Base-by-base conservation (phyloP, 2,113 vertebrate species). In the Polypterus senegalus region DNA sequence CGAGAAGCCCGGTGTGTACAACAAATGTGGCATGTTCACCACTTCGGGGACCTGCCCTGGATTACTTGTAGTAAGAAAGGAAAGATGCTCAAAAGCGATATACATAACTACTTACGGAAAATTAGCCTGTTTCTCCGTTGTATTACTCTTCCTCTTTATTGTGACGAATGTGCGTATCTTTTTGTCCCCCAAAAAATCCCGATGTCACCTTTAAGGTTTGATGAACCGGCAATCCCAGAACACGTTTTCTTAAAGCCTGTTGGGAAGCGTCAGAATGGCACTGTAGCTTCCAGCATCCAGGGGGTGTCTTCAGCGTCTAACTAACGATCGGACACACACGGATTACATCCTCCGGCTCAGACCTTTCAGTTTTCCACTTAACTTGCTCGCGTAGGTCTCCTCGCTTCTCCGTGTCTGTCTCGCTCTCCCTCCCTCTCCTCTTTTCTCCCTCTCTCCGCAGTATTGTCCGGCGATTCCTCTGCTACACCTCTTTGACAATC, bases 331-430 rank as follows among this genome's bases (percentile, higher is more conserved):
- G 60, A 63, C 27, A 27, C 57, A 47, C 46, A 47, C 11, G 62
- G 44, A 49, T 47, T 51, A 55, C 62, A 68, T 68, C 59, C 62
- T 61, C 7, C 65, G 56, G 44, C 59, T 57, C 66, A 46, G 5
- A 46, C 59, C 46, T 54, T 7, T 8, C 7, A 46, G 8, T 27
- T 62, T 49, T 9, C 5, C 11, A 44, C 48, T 52, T 27, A 27
- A 52, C 49, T 62, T 48, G 45, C 43, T 9, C 6, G 60, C 49
- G 44, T 43, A 27, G 27, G 11, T 49, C 43, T 51, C 10, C 44
- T 6, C 9, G 49, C 8, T 49, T 11, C 47, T n/a, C n/a, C 49
- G 48, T 59, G 47, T 54, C 9, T 51, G 49, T 57, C 48, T 47
- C 45, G 46, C 44, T 5, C 5, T 55, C 5, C 56, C 56, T 51